Conservation (phyloP, 2,888 invertebrate genomes). For the Galerucella pusilla region DNA sequence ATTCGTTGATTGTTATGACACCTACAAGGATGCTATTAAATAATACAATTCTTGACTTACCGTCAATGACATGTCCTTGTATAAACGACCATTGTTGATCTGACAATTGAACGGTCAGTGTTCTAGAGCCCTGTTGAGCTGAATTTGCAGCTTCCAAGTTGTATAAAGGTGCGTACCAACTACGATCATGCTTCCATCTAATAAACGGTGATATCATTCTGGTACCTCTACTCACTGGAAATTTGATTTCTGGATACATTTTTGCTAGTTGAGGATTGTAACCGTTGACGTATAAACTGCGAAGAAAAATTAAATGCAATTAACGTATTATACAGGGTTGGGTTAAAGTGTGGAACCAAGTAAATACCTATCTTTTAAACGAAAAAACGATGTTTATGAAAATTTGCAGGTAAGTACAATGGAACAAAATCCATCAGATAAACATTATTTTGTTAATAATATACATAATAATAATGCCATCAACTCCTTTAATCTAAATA, state of each 20-base stretch:
- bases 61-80: slow-evolving; percentile 84
- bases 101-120: slow-evolving; percentile 34
- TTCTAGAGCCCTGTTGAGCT: slow-evolving; percentile 26
- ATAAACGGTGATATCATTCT: slow-evolving; percentile 75
- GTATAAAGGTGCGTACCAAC: slow-evolving; percentile 73
- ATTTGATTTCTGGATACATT: slow-evolving; percentile 80
- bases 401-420: no score
- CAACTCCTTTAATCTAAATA: no score
- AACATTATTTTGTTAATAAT: no score
- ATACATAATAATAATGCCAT: no score
- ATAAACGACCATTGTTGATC: slow-evolving; percentile 77
- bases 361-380: no score
- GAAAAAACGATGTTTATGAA: no score
- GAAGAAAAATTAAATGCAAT: slow-evolving; percentile 40
- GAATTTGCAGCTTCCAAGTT: slow-evolving; percentile 25
- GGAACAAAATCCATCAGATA: no score
- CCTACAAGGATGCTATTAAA: no score
- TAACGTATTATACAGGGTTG: no score
- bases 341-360: no score
- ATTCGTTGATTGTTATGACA: no score
- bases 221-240: slow-evolving; percentile 81
- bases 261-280: slow-evolving; percentile 78
- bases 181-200: slow-evolving; percentile 88
- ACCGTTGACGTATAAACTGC: slow-evolving; percentile 81
- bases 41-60: slow-evolving; percentile 45